phyloP scores from a whole-genome alignment of 2,113 vertebrate species.

The Candoia aspera region DNA sequence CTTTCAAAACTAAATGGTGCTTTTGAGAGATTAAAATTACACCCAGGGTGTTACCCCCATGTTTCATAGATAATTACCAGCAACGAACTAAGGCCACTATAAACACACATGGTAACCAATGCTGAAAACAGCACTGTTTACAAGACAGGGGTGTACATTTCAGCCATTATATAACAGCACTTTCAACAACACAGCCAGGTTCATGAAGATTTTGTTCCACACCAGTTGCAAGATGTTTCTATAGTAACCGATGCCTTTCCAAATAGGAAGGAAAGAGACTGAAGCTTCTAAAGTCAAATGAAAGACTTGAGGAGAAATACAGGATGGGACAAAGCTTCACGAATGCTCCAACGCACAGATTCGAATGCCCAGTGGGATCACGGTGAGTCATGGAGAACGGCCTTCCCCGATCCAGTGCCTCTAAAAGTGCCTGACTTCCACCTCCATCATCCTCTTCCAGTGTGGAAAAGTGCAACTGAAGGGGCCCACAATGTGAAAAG shows the following conservation, averaged over 20 bases:
- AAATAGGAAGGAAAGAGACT: conserved; percentile 63
- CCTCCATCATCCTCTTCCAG: not conserved
- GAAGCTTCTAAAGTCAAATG: conserved; percentile 32
- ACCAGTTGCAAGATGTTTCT: conserved; percentile 75
- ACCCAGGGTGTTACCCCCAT: not conserved
- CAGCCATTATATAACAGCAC: conserved; percentile 59
- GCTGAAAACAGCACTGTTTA: conserved; percentile 56
- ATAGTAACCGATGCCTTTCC: conserved; percentile 78
- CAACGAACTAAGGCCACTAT: conserved; percentile 4
- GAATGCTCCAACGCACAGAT: not conserved
- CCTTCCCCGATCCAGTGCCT: not conserved
- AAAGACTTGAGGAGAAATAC: conserved; percentile 36
- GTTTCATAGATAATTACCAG: conserved; percentile 27
- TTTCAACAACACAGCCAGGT: conserved; percentile 62
- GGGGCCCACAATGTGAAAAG: too few species aligned
- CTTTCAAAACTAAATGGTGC: conserved; percentile 6
- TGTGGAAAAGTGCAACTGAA: too few species aligned
- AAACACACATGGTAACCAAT: conserved; percentile 57
- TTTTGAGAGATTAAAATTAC: not conserved
- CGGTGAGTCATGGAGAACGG: not conserved
- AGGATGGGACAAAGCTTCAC: not conserved
- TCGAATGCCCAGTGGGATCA: not conserved
- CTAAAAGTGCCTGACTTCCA: not conserved
- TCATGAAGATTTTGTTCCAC: conserved; percentile 58
- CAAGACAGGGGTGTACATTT: conserved; percentile 67